Evolutionary conservation across 2,113 vertebrate species (phyloP).

Genomic region (Trogon melanurus): DNA sequence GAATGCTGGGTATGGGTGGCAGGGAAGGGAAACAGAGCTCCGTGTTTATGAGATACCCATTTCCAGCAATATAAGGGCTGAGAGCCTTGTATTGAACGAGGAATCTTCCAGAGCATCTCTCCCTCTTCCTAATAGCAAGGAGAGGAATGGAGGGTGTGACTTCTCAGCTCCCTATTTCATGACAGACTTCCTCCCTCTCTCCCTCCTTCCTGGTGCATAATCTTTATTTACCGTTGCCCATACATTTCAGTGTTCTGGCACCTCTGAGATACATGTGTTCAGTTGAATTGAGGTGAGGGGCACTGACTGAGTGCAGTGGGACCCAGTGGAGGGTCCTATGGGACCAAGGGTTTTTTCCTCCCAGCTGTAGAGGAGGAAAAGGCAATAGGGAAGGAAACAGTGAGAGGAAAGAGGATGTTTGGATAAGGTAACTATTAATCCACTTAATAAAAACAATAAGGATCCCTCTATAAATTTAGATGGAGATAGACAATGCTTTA

Average conservation of each 20-base stretch:
- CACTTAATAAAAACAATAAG: background rate
- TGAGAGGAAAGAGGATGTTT: constrained; percentile 6
- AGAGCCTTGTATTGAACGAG: background rate
- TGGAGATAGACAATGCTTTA: background rate
- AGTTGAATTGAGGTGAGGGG: background rate
- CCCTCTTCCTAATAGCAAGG: background rate
- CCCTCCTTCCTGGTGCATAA: background rate
- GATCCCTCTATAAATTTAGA: background rate
- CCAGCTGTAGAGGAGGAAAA: background rate
- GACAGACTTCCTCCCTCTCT: background rate
- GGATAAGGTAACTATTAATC: background rate
- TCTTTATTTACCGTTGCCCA: background rate
- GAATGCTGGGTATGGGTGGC: background rate
- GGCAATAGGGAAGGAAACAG: background rate
- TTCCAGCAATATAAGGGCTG: background rate
- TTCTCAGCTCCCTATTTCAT: background rate
- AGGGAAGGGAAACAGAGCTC: background rate
- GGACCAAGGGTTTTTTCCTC: background rate
- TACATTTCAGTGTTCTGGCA: background rate
- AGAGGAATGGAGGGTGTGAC: background rate
- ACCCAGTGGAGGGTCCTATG: background rate
- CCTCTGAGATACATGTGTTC: background rate
- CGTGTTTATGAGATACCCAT: accelerated
- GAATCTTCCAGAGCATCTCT: background rate
- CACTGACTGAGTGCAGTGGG: accelerated